Evolutionary conservation across 2,888 invertebrate genomes (phyloP), one percentile per base, ranked within the genome.

Genomic region (Epinotia ramella): DNA sequence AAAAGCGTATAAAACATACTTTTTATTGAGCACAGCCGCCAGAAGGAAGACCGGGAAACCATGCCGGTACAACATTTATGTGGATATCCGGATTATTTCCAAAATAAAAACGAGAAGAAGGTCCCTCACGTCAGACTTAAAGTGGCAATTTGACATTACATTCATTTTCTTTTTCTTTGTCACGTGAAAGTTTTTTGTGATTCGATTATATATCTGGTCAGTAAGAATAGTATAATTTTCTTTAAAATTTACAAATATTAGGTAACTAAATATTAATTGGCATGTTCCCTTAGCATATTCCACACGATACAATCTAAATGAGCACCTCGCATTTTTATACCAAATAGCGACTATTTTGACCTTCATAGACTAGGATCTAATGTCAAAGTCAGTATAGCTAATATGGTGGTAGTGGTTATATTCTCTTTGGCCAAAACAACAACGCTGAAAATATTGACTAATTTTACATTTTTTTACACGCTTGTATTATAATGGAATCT

Each of bases 11-110:
- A 79, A 20, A 62, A 64, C 57, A 80, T 77, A 71, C 76, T 81
- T 77, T 79, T 85, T 67, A 76, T 64, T 4, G 81, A 81, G 76
- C 79, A 84, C 79, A 78, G 80, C 73, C 77, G 76, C 69, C 79
- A 77, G 28, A 71, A 76, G 46, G 69, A 77, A 74, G 77, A 79
- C 56, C n/a, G 76, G 76, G n/a, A 76, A 76, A 33, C 71, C 76
- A 76, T 76, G 66, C 24, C 76, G 62, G 72, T 76, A 72, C 67
- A 76, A 76, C 76, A 76, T 76, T 72, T 62, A 72, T 65, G 60
- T 24, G 56, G 57, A 71, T 40, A 56, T 65, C 11, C 66, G 40
- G 64, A 73, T 49, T 75, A 75, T 56, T 66, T 71, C 65, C 60
- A 5, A 60, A 28, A 59, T 20, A 5, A 73, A 75, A 74, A 70